Evolutionary conservation across 2,113 vertebrate species (phyloP), one percentile per base, ranked within the genome.

Genomic region (Chionis minor): DNA sequence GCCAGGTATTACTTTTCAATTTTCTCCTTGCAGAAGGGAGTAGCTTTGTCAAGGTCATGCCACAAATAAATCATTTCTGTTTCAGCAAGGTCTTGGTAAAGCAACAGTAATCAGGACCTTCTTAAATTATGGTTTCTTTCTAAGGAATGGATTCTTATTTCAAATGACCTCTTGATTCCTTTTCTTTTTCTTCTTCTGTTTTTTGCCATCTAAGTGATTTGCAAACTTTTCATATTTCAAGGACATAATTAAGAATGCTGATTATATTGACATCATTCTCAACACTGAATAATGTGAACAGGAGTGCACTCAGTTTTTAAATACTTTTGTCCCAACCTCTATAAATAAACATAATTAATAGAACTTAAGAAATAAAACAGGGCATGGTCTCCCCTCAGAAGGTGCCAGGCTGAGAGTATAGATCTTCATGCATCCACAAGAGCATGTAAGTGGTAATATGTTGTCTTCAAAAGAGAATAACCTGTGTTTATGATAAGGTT

Each of bases 181-280:
- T 78, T 81, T 74, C 55, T 80, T 81, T 74, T 81, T 74, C 55
- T 80, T 81, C 80, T 79, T 92, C 77, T 86, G 67, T 85, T 86
- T 88, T 88, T 80, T 88, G 91, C 91, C 61, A 75, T 89, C 56
- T 79, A 87, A 94, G 82, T 93, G 70, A 92, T 97, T 96, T 93
- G 72, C 79, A 95, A 86, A 95, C 91, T 88, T 98, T 75, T 90
- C 5, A 2, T 86, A 86, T 97, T 96, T 97, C 96, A 96, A 96
- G 96, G 95, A 74, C 69, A 28, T 96, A 97, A 96, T 97, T 97
- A 96, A 91, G 81, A 91, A 88, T 88, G 81, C 83, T 97, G 94
- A 97, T 97, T 96, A 90, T 65, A 80, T 70, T 96, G 96, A 84
- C 92, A 96, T 95, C 14, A 70, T 86, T 95, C 62, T 90, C 71